Percentiles rank a stretch among this genome's conserved stretches.
Conservation (phyloP, 2,797 vertebrate species). For the Myoxocephalus aenaeus region DNA sequence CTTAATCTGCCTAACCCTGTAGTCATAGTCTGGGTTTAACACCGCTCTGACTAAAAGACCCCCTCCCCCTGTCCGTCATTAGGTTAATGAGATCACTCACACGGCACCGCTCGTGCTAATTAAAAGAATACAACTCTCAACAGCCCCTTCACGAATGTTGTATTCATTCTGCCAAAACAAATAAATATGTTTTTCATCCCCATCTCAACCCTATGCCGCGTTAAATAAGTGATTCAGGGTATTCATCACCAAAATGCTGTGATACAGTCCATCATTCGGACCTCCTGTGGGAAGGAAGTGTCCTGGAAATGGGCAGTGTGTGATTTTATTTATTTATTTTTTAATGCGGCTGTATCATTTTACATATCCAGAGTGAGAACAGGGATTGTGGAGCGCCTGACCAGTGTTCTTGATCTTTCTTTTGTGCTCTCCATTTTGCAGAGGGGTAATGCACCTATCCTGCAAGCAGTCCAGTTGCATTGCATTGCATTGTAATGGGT, state of each 20-base stretch:
- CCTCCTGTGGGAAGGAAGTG: conserved; percentile 34
- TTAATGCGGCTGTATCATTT: conserved; percentile 35
- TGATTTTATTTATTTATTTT: too few species aligned
- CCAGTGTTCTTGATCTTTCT: not conserved
- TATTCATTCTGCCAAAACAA: not conserved
- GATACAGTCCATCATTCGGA: not conserved
- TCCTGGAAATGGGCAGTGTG: conserved; percentile 12
- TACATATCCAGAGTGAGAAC: conserved; percentile 17
- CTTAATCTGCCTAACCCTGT: conserved; percentile 69
- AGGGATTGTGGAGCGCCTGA: not conserved
- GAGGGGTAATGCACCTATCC: not conserved
- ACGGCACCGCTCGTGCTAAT: conserved; percentile 48
- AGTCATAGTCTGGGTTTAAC: conserved; percentile 60
- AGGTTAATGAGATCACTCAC: conserved; percentile 67
- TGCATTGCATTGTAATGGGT: not conserved
- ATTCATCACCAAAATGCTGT: not conserved
- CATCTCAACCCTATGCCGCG: not conserved
- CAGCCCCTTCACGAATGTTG: not conserved
- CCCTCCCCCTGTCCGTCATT: conserved; percentile 44
- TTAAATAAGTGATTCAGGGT: not conserved
- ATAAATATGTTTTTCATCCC: not conserved
- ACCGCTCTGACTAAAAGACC: conserved; percentile 51
- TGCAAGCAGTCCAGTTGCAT: not conserved
- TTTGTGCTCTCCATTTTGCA: not conserved
- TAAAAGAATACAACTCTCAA: conserved; percentile 34